Evolutionary conservation across 2,797 vertebrate genomes (phyloP), one percentile per base, ranked within the genome.

Genomic region (Oophaga sylvatica): DNA sequence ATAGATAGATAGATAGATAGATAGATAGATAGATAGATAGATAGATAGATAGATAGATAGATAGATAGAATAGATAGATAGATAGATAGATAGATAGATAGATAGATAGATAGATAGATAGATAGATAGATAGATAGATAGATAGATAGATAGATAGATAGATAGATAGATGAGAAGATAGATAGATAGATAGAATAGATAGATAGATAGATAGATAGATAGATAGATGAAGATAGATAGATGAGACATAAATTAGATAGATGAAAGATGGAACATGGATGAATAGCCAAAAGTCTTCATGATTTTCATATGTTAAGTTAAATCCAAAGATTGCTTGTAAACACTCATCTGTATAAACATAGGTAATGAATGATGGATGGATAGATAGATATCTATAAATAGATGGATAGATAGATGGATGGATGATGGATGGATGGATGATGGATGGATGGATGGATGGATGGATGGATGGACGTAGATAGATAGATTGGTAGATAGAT

Each of bases 31-130:
- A 48, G 45, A 48, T 48, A 48, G 45, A 48, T 48, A 48, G 45
- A n/a, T n/a, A 19, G 62, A 63, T 63, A 63, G 62, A 63, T 63
- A 63, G 62, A 63, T 63, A 48, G 45, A 48, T 48, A 48, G 9
- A 9, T 48, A 48, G 45, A 48, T 48, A 48, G n/a, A n/a, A n/a
- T n/a, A n/a, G n/a, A n/a, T n/a, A 20, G 5, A 2, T 53, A 65
- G 62, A 65, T 65, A 65, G 62, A 65, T 65, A 65, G 62, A 65
- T 65, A 65, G 62, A 65, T 65, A 65, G 62, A 65, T 65, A 65
- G 62, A 65, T 65, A 65, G 62, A 65, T 65, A 65, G 63, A 65
- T 65, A n/a, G 63, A 65, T 65, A n/a, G n/a, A 65, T 59, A 59
- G 63, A 65, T 65, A 65, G 63, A 65, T 65, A 65, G 63, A 65